Conservation (phyloP, 1,140 invertebrate genomes). For the Drosophila leontia region DNA sequence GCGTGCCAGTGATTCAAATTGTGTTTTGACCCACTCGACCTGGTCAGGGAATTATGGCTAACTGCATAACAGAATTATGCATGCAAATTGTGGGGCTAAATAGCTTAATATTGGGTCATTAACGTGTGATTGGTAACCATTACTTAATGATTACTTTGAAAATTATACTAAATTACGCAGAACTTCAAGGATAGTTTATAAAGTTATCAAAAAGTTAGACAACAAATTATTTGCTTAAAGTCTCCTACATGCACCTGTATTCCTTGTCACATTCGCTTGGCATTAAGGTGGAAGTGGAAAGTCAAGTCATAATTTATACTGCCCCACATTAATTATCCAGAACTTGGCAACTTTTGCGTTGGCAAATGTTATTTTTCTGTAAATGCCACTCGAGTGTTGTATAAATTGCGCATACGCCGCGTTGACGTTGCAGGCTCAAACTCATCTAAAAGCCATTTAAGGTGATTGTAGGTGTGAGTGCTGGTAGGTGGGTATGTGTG, state of each 20-base stretch:
- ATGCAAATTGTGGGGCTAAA: conserved; percentile 22
- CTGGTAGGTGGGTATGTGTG: conserved; percentile 21
- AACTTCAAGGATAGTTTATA: not conserved
- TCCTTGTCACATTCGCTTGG: not conserved
- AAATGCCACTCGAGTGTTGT: conserved; percentile 63
- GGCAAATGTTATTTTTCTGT: conserved; percentile 19
- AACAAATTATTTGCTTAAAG: not conserved
- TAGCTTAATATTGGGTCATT: conserved; percentile 12
- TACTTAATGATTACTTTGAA: not conserved
- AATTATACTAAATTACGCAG: not conserved
- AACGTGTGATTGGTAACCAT: not conserved
- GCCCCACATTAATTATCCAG: conserved; percentile 52
- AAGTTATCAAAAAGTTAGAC: not conserved
- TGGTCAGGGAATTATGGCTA: conserved; percentile 17
- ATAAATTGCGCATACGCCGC: conserved; percentile 67
- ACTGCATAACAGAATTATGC: conserved; percentile 46
- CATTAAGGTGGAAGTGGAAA: conserved; percentile 4
- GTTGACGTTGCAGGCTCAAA: conserved; percentile 21
- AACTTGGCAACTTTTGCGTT: conserved; percentile 34
- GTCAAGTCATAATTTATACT: conserved; percentile 11
- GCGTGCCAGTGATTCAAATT: conserved; percentile 14
- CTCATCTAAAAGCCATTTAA: conserved; percentile 73
- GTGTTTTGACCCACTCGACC: conserved; percentile 16
- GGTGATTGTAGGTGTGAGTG: conserved; percentile 46
- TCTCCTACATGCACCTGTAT: not conserved